These are phyloP conservation scores for Cosmia pyralina DNA, from an alignment of 2,888 invertebrate genomes.

Conservation along the genomic window DNA sequence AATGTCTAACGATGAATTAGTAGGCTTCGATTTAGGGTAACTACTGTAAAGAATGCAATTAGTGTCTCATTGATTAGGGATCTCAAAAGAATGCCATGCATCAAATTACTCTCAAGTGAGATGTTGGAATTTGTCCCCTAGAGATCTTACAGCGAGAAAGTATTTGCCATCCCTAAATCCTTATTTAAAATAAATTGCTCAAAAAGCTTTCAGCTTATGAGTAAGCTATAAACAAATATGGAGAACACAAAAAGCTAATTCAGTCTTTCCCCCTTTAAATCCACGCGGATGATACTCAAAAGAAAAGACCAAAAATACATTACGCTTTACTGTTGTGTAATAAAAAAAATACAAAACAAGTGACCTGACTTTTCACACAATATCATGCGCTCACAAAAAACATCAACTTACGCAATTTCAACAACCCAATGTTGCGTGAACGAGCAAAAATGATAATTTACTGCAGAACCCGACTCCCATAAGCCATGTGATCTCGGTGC, in stretches of 20 bases:
- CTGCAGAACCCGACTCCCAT: slow-evolving; percentile 56
- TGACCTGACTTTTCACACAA: slow-evolving; percentile 65
- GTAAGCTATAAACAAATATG: slow-evolving; percentile 14
- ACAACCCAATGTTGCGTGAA: slow-evolving; percentile 63
- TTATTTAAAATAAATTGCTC: background rate
- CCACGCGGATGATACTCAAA: slow-evolving; percentile 8
- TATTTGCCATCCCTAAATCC: background rate
- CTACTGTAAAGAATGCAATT: slow-evolving; percentile 41
- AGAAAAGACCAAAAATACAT: slow-evolving; percentile 14
- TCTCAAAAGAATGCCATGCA: slow-evolving; percentile 22
- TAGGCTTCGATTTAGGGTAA: slow-evolving; percentile 39
- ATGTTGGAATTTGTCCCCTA: slow-evolving; percentile 1
- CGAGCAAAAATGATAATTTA: slow-evolving; percentile 69
- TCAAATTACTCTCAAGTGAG: slow-evolving; percentile 32
- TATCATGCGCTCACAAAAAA: slow-evolving; percentile 56
- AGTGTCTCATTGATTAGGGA: slow-evolving; percentile 12
- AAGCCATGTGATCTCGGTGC: slow-evolving; percentile 72
- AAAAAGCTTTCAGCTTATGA: background rate
- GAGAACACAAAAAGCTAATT: slow-evolving; percentile 19
- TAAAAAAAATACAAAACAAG: slow-evolving; percentile 58
- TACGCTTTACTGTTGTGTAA: slow-evolving; percentile 45
- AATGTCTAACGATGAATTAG: slow-evolving; percentile 52
- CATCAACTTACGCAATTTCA: slow-evolving; percentile 58
- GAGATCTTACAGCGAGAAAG: background rate
- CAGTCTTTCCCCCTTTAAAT: slow-evolving; percentile 9